phyloP scores from a whole-genome alignment of 64 coral and sea anemone species.

The Orbicella faveolata region DNA sequence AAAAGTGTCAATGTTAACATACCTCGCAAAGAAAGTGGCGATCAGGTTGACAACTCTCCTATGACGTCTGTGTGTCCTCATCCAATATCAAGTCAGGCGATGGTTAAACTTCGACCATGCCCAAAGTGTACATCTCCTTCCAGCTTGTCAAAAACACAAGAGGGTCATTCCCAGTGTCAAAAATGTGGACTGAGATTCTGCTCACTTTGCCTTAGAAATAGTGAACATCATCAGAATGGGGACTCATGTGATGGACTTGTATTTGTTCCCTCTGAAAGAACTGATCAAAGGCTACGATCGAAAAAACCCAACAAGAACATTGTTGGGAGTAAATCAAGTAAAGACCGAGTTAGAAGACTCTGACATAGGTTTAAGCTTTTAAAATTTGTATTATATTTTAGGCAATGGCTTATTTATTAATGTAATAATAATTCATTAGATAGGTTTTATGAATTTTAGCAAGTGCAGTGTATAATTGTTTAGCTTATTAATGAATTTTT shows the following conservation, averaged over 20 bases:
- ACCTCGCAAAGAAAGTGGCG: not conserved
- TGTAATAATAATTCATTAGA: too few relatives aligned
- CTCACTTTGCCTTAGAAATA: slow-evolving; percentile 25
- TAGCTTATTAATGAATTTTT: not conserved
- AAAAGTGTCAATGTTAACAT: not conserved
- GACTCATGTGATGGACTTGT: not conserved
- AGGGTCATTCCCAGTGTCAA: slow-evolving; percentile 39
- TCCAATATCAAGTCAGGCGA: not conserved
- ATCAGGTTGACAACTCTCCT: not conserved
- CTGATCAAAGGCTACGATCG: not conserved
- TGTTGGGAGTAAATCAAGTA: slow-evolving; percentile 32
- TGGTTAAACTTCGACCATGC: slow-evolving; percentile 22
- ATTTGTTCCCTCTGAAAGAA: not conserved
- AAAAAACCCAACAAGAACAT: slow-evolving; percentile 18
- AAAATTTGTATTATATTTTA: not conserved
- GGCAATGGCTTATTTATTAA: not conserved
- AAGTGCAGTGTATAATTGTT: not conserved
- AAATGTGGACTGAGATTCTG: slow-evolving; percentile 59
- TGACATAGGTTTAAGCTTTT: not conserved
- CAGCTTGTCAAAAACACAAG: not conserved
- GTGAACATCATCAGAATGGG: not conserved
- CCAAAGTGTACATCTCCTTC: slow-evolving; percentile 60
- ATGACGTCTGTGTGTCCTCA: not conserved
- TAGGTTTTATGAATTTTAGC: too few relatives aligned
- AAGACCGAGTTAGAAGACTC: slow-evolving; percentile 13